phyloP scores from a whole-genome alignment of 2,113 vertebrate genomes.

The Hypomesus transpacificus region DNA sequence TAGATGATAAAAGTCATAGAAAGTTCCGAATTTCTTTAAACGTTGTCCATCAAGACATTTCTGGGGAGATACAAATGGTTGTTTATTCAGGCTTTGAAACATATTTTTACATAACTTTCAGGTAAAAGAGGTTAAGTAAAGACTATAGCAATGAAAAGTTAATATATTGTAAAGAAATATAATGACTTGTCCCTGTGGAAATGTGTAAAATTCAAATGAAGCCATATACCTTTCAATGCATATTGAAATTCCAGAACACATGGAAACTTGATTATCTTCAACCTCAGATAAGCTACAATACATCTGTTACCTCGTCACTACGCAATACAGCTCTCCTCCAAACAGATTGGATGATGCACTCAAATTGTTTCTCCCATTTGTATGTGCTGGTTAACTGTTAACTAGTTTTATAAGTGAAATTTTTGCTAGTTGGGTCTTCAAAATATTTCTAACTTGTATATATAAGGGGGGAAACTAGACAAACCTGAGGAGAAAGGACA shows the following conservation, averaged over 20 bases:
- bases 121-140: too few relatives aligned
- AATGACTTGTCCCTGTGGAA: background rate
- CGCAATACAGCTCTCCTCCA: slow-evolving; percentile 69
- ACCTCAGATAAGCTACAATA: slow-evolving; percentile 75
- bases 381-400: slow-evolving; percentile 41
- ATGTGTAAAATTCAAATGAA: slow-evolving; percentile 8
- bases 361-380: slow-evolving; percentile 25
- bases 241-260: slow-evolving; percentile 32
- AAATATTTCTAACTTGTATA: slow-evolving; percentile 47
- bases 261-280: slow-evolving; percentile 37
- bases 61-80: too few relatives aligned
- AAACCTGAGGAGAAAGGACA: background rate
- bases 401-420: slow-evolving; percentile 24
- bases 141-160: too few relatives aligned
- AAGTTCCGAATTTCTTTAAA: too few relatives aligned
- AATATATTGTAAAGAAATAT: background rate
- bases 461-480: slow-evolving; percentile 17
- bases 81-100: too few relatives aligned
- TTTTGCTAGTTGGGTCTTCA: slow-evolving; percentile 47
- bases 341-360: slow-evolving; percentile 57
- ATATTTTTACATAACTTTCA: too few relatives aligned
- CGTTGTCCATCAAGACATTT: too few relatives aligned
- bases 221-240: slow-evolving; percentile 46
- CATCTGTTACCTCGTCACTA: slow-evolving; percentile 76
- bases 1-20: too few relatives aligned